Base-by-base conservation (phyloP, 2,797 vertebrate genomes). In the Lutjanus campechanus region DNA sequence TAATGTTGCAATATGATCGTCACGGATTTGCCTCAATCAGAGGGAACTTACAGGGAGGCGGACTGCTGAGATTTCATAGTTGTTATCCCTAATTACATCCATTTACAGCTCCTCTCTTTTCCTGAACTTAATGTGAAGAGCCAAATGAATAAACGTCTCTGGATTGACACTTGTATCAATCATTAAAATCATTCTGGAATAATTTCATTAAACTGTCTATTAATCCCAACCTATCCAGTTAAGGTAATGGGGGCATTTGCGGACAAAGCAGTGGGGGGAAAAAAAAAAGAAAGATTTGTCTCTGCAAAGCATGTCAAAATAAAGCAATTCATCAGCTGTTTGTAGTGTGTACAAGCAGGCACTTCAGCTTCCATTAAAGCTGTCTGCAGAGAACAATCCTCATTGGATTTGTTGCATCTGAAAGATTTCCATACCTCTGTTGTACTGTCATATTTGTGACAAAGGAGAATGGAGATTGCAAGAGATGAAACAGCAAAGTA, bases 281-380 rank as follows among this genome's bases (percentile, higher is more conserved):
- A 55, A 54, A 49, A 22, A 46, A 44, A 7, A 1, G 13, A 3
- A 10, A 15, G 5, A 36, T 43, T 15, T 43, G 5, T 46, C 16
- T 59, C n/a, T 44, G n/a, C 36, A 50, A n/a, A 64, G 13, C 22
- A 36, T 22, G 22, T 40, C 54, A 60, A 47, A 65, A 75, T 51
- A 36, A 60, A 69, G 11, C 41, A 40, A 68, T 62, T 72, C 8
- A 63, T 46, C 22, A 58, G 19, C 9, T 40, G 44, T 11, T 22
- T 36, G 65, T 12, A 53, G 49, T 49, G 54, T 64, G 41, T 46
- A 55, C 12, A 15, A 69, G 47, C 19, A 61, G 64, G 40, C 55
- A 15, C 2, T 16, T 77, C 41, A 49, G 22, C 60, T 81, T 16
- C 1, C 50, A 54, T 55, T 66, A 46, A 82, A 47, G 29, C 19